A percentile compares a stretch with the other conserved stretches of the same genome.
phyloP scores from a whole-genome alignment of 2,888 invertebrate species.

The Rutpela maculata region DNA sequence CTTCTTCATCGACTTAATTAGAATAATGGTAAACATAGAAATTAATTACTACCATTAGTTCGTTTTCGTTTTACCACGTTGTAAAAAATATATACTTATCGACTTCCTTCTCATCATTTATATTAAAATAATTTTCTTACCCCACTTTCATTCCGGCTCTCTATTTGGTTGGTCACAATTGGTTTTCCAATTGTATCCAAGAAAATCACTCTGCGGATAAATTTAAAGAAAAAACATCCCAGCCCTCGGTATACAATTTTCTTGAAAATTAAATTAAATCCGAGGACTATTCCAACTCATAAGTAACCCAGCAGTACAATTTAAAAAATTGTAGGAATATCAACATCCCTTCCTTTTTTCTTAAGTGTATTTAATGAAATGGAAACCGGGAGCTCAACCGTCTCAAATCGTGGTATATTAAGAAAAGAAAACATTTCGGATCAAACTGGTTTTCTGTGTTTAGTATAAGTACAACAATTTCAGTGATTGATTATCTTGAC shows the following conservation, averaged over 20 bases:
- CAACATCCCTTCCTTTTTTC: neutral
- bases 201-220: neutral
- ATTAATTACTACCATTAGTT: neutral
- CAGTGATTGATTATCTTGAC: neutral
- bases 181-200: neutral
- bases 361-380: neutral
- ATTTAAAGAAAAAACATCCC: neutral
- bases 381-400: neutral
- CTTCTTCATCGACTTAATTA: too few species aligned
- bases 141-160: neutral
- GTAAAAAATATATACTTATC: neutral
- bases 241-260: neutral
- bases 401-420: neutral
- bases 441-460: neutral
- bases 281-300: neutral
- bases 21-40: neutral
- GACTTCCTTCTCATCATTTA: too few species aligned
- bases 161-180: neutral
- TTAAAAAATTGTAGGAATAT: neutral
- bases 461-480: slow-evolving; percentile 1
- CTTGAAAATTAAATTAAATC: neutral
- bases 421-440: neutral
- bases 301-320: slow-evolving; percentile 1
- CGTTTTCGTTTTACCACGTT: neutral
- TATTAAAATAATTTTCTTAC: neutral